Evolutionary conservation across 2,888 invertebrate species (phyloP).

Genomic region (Shargacucullia verbasci): DNA sequence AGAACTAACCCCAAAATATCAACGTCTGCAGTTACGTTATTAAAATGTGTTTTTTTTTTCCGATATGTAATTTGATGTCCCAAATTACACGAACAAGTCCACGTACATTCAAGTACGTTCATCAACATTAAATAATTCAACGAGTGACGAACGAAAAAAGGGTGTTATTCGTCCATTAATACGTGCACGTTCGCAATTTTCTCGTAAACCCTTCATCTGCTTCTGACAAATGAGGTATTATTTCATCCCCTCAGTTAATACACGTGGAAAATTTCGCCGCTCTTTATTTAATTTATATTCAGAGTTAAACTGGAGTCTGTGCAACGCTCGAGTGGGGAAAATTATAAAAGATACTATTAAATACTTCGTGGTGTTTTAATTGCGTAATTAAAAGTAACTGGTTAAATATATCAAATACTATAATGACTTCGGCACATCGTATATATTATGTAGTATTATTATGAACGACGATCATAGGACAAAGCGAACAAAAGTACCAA

Average conservation of each 20-base stretch:
- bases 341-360: constrained; percentile 7
- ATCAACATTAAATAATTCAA: constrained; percentile 33
- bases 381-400: background rate
- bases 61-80: too few relatives aligned
- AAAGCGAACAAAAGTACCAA: too few relatives aligned
- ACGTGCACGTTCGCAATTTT: constrained; percentile 33
- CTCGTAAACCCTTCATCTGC: constrained; percentile 39
- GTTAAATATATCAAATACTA: too few relatives aligned
- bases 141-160: constrained; percentile 43
- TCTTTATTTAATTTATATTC: constrained; percentile 42
- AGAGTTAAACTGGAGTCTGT: constrained; percentile 12
- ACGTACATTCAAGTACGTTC: too few relatives aligned
- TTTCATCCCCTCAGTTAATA: constrained; percentile 46
- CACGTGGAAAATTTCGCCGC: constrained; percentile 32
- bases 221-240: constrained; percentile 55
- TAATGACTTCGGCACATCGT: too few relatives aligned
- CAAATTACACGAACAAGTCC: too few relatives aligned
- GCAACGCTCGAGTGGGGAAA: constrained; percentile 5
- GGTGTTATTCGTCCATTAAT: constrained; percentile 39
- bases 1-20: too few relatives aligned
- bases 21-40: too few relatives aligned
- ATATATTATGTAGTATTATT: too few relatives aligned
- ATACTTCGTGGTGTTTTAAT: constrained; percentile 3
- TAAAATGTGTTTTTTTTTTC: too few relatives aligned
- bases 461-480: too few relatives aligned